These are phyloP conservation scores for Ptilorrhoa leucosticta DNA, from an alignment of 2,113 vertebrate species.

Conservation along the genomic window DNA sequence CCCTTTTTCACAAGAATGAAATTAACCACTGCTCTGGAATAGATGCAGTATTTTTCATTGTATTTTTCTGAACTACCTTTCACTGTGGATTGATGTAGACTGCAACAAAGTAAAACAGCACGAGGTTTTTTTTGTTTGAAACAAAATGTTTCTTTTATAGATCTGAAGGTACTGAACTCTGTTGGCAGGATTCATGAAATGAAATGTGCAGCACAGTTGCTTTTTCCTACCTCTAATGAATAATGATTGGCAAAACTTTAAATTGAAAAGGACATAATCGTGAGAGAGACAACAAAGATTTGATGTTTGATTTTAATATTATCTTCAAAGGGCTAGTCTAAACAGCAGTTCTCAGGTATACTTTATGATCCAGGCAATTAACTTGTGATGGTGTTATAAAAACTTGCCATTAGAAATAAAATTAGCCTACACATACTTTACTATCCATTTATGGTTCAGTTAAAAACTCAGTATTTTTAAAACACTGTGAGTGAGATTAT, in stretches of 20 bases:
- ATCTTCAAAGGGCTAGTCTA: neutral
- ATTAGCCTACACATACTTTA: neutral
- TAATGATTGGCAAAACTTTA: neutral
- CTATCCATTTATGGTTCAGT: neutral
- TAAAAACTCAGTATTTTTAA: neutral
- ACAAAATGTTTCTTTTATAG: neutral
- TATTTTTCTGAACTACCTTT: neutral
- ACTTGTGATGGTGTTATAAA: neutral
- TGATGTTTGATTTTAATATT: neutral
- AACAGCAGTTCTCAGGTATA: neutral
- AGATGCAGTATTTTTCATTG: neutral
- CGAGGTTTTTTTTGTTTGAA: neutral
- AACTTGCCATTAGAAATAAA: neutral
- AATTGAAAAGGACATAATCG: neutral
- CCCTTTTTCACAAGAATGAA: neutral
- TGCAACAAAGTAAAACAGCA: neutral
- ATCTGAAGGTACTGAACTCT: neutral
- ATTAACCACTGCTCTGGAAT: neutral
- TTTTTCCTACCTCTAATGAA: neutral
- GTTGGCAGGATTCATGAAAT: neutral
- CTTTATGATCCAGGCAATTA: neutral
- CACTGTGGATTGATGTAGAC: neutral
- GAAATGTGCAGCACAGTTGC: neutral
- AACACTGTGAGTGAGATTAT: neutral
- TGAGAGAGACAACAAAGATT: neutral